phyloP scores from a whole-genome alignment of 2,888 invertebrate genomes.

The Cephus nigrinus region DNA sequence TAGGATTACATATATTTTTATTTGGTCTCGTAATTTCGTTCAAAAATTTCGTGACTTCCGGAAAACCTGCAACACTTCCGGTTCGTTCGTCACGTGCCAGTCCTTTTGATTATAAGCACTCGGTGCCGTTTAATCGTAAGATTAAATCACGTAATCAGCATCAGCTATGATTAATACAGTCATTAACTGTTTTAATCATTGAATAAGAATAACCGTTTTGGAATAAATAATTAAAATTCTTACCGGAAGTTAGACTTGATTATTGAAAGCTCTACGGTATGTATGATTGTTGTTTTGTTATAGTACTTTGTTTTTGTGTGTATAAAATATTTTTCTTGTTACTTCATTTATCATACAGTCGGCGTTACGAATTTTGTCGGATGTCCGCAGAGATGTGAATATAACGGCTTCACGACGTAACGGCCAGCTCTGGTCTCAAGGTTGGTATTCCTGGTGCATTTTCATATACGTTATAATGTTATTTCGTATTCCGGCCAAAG shows the following conservation, averaged over 20 bases:
- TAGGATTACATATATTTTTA: neutral
- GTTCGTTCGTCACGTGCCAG: neutral
- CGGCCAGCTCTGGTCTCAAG: slow-evolving; percentile 13
- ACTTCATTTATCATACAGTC: neutral
- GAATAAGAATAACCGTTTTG: neutral
- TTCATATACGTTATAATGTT: slow-evolving; percentile 20
- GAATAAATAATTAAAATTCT: neutral
- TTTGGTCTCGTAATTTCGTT: neutral
- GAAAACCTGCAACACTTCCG: too few species aligned
- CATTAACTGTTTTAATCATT: neutral
- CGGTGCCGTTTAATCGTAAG: neutral
- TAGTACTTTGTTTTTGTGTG: neutral
- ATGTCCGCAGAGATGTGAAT: neutral
- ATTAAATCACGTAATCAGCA: neutral
- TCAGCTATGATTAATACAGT: neutral
- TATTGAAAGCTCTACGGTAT: neutral
- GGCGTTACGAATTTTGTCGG: neutral
- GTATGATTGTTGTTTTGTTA: neutral
- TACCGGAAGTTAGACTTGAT: neutral
- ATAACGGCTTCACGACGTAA: neutral
- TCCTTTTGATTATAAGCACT: neutral
- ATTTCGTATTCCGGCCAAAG: slow-evolving; percentile 55
- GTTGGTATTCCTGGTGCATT: slow-evolving; percentile 37
- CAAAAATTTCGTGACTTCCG: neutral
- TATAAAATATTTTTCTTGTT: neutral